Base-by-base conservation (phyloP, 2,113 vertebrate genomes). In the Chionomys nivalis region DNA sequence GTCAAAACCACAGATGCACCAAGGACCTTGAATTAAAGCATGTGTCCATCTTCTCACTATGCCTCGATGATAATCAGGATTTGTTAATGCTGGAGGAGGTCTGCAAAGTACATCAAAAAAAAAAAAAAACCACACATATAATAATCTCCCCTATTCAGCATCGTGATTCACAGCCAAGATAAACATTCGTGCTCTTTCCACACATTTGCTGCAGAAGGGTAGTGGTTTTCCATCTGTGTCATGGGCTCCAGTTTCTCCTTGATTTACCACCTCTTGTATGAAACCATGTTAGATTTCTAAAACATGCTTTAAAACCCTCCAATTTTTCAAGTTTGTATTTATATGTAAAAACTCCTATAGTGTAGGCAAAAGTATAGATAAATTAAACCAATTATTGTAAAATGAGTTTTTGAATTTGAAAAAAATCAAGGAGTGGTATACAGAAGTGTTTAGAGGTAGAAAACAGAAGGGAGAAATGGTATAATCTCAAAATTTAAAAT, bases 11-110 rank as follows among this genome's bases (percentile, higher is more conserved):
- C 76, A 23, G 3, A 87, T 96, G 93, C 81, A 92, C 94, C 87
- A 91, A 87, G 70, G 87, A 81, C 26, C 91, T 97, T 95, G 73
- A 93, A 95, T 93, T 89, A 88, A 70, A 77, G n/a, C 49, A 94
- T 49, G 78, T 88, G 76, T 26, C 49, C 13, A 81, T 92, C 23
- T 31, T 65, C 91, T 83, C 16, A 72, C 42, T 94, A 47, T 96
- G 94, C 95, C 85, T 96, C 95, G 89, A 93, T 93, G 78, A 94
- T 66, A 13, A 24, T 9, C n/a, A 89, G 7, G 1, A 24, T 87
- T 91, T 89, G 13, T 65, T 93, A 77, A 77, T 82, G 42, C 26
- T 95, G 61, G 42, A 52, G 28, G 42, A 79, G 65, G 14, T 26
- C 42, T 94, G 87, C 65, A 39, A 93, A 93, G 39, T 42, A 47